phyloP scores from a whole-genome alignment of 2,888 invertebrate genomes.

The Noctua fimbriata region DNA sequence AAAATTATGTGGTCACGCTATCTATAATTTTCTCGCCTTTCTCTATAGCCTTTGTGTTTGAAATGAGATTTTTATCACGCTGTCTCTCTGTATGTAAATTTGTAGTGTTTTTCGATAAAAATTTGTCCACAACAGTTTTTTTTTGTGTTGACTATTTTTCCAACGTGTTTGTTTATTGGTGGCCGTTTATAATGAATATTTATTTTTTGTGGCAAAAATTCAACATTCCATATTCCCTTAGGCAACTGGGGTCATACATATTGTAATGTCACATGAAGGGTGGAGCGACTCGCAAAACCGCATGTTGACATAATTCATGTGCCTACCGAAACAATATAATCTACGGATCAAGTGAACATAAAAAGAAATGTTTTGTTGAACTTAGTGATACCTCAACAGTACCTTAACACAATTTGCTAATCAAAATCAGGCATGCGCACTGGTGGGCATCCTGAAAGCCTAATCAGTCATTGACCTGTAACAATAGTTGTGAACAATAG shows the following conservation, averaged over 20 bases:
- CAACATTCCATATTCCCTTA: conserved; percentile 48
- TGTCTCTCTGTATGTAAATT: conserved; percentile 56
- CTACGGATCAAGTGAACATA: background rate
- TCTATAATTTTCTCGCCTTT: conserved; percentile 49
- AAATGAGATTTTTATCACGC: conserved; percentile 60
- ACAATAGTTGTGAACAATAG: conserved; percentile 20
- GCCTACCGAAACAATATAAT: conserved; percentile 11
- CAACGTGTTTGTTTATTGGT: conserved; percentile 47
- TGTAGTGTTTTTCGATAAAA: conserved; percentile 44
- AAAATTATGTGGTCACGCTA: conserved; percentile 60
- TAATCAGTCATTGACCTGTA: conserved; percentile 8
- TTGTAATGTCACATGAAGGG: conserved; percentile 29
- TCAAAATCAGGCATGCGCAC: background rate
- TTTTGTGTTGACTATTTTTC: conserved; percentile 41
- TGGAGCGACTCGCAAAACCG: background rate
- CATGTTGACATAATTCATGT: conserved; percentile 14
- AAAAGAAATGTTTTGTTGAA: background rate
- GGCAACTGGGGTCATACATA: conserved; percentile 38
- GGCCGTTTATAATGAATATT: conserved; percentile 53
- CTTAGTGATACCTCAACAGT: background rate
- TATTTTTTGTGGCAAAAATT: conserved; percentile 41
- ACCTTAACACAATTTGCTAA: background rate
- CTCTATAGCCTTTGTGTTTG: conserved; percentile 52
- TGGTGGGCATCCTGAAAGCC: background rate
- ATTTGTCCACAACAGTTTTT: conserved; percentile 11